Evolutionary conservation across 2,888 invertebrate genomes (phyloP).

Genomic region (Apoda limacodes): DNA sequence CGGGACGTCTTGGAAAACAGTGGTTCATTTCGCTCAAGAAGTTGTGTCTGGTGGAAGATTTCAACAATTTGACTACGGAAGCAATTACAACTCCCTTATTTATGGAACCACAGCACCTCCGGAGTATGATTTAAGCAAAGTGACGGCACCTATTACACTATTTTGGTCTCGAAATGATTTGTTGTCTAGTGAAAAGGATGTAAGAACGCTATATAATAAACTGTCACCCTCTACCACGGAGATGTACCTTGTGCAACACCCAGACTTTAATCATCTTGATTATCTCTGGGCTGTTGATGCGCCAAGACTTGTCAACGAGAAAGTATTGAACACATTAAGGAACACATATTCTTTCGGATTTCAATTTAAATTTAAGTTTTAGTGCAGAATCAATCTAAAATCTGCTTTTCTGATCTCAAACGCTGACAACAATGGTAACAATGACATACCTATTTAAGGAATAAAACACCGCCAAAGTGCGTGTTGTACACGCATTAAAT

Average conservation of each 20-base stretch:
- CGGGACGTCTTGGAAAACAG: constrained; percentile 79
- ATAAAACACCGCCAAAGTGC: too few species aligned
- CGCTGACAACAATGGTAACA: too few species aligned
- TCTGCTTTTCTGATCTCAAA: too few species aligned
- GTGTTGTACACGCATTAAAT: too few species aligned
- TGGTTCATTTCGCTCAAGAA: constrained; percentile 76
- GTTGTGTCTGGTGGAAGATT: constrained; percentile 64
- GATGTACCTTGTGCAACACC: constrained; percentile 66
- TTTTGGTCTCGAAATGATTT: constrained; percentile 79
- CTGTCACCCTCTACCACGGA: constrained; percentile 59
- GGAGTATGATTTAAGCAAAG: constrained; percentile 69
- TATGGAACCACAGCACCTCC: constrained; percentile 72
- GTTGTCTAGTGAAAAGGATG: constrained; percentile 75
- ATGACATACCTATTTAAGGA: too few species aligned
- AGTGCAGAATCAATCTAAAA: too few species aligned
- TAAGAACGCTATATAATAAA: constrained; percentile 51
- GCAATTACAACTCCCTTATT: constrained; percentile 55
- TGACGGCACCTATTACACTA: constrained; percentile 72
- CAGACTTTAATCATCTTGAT: constrained; percentile 79
- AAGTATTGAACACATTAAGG: constrained; percentile 42
- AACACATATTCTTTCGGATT: too few species aligned
- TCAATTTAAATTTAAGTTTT: too few species aligned
- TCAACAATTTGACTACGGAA: constrained; percentile 77
- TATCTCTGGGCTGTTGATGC: constrained; percentile 76
- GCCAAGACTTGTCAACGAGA: constrained; percentile 66